Conservation (phyloP, 2,888 invertebrate species). For the Drosophila histrio region DNA sequence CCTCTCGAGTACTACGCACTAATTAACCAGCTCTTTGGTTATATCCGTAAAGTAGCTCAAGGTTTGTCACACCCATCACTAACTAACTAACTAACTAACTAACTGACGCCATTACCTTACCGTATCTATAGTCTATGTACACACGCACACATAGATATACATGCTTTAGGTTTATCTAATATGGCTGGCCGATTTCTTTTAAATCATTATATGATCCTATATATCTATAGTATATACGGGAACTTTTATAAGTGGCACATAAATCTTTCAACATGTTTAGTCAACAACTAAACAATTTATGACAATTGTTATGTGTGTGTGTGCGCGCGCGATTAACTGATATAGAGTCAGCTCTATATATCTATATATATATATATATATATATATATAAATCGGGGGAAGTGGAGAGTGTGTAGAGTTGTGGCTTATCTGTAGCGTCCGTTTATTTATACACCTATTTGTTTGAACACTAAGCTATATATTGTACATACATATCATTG, state of each 20-base stretch:
- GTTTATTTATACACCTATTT: constrained; percentile 79
- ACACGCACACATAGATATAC: constrained; percentile 15
- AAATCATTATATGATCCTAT: constrained; percentile 76
- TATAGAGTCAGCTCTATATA: constrained; percentile 32
- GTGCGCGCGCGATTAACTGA: constrained; percentile 69
- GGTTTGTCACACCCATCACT: constrained; percentile 58
- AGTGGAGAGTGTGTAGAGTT: neutral
- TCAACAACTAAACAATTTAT: constrained; percentile 79
- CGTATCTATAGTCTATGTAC: constrained; percentile 46
- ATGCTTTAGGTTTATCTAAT: constrained; percentile 13
- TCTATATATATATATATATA: constrained; percentile 13
- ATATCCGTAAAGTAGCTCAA: constrained; percentile 70
- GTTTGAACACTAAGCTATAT: constrained; percentile 73
- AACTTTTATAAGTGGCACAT: constrained; percentile 58
- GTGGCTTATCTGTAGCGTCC: constrained; percentile 55
- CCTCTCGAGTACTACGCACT: constrained; percentile 40
- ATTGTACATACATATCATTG: constrained; percentile 32
- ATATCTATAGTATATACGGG: constrained; percentile 18
- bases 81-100: constrained; percentile 37
- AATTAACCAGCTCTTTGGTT: constrained; percentile 21
- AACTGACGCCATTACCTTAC: constrained; percentile 73
- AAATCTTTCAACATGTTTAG: constrained; percentile 81
- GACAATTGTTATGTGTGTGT: constrained; percentile 42
- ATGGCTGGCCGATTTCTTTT: constrained; percentile 71
- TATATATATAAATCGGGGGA: constrained; percentile 34